phyloP scores from a whole-genome alignment of 2,797 vertebrate species.

The Protonibea diacanthus region DNA sequence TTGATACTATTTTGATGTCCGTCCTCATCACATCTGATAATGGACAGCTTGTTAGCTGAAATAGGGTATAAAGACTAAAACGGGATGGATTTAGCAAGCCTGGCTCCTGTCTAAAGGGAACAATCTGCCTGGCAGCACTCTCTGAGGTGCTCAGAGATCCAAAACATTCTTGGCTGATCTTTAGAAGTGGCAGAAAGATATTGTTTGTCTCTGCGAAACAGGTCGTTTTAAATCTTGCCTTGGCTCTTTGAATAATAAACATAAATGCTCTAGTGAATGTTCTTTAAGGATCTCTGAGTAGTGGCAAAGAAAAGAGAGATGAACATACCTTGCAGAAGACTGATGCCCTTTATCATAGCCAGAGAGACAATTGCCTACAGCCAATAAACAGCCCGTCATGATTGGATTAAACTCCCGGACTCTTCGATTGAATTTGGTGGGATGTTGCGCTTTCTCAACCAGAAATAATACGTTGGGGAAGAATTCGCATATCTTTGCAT shows the following conservation, averaged over 20 bases:
- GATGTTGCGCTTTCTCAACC: constrained; percentile 89
- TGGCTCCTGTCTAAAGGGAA: neutral
- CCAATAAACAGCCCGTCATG: constrained; percentile 87
- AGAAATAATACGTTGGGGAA: constrained; percentile 89
- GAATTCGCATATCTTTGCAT: constrained; percentile 84
- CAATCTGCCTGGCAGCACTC: too few relatives aligned
- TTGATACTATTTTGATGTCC: neutral
- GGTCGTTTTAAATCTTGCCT: neutral
- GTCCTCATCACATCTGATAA: neutral
- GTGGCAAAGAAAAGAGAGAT: neutral
- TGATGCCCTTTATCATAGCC: constrained; percentile 92
- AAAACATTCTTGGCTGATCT: neutral
- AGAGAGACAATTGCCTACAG: constrained; percentile 88
- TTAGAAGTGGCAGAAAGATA: neutral
- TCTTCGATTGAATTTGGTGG: constrained; percentile 86
- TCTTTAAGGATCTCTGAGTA: too few relatives aligned
- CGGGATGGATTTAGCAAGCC: too few relatives aligned
- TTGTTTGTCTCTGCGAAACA: neutral
- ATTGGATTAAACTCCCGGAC: constrained; percentile 83
- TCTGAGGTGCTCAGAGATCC: too few relatives aligned
- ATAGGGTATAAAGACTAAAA: neutral
- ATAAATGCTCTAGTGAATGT: neutral
- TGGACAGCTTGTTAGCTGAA: neutral
- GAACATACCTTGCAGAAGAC: constrained; percentile 86
- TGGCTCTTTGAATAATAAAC: neutral